Percentiles rank a stretch among this genome's conserved stretches.
phyloP scores from a whole-genome alignment of 2,797 vertebrate species.

The Psittacula derbiana region DNA sequence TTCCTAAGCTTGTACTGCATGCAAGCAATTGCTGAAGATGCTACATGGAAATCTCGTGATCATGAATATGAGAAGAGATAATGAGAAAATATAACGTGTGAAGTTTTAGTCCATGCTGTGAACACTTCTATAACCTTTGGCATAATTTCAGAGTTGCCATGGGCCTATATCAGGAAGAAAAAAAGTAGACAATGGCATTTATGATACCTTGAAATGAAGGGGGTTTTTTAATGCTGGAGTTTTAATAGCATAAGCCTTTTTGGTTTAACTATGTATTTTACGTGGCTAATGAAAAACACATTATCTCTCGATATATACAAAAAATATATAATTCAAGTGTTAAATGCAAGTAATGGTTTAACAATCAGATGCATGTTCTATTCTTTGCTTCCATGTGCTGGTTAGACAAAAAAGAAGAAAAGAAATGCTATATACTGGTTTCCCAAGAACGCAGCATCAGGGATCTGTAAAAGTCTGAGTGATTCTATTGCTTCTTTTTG shows the following conservation, averaged over 20 bases:
- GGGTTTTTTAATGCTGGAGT: neutral
- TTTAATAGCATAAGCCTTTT: neutral
- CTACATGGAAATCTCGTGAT: neutral
- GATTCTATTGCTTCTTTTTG: conserved; percentile 53
- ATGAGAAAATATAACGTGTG: neutral
- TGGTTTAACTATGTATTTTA: neutral
- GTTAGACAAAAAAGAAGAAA: conserved; percentile 54
- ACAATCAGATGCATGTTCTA: conserved; percentile 50
- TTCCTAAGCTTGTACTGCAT: neutral
- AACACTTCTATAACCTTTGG: conserved; percentile 5
- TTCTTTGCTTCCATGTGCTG: conserved; percentile 60
- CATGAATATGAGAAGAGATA: neutral
- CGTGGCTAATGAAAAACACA: neutral
- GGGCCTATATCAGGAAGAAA: neutral
- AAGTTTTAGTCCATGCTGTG: conserved; percentile 8
- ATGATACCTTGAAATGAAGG: neutral
- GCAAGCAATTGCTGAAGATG: neutral
- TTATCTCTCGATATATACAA: neutral
- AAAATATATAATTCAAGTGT: neutral
- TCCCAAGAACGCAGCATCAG: conserved; percentile 34
- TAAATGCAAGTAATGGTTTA: conserved; percentile 20
- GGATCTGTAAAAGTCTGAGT: conserved; percentile 31
- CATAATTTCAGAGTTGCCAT: neutral
- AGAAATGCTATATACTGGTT: conserved; percentile 48
- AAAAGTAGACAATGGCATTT: neutral